Conservation (phyloP, 1,140 invertebrate genomes). For the Drosophila lini region DNA sequence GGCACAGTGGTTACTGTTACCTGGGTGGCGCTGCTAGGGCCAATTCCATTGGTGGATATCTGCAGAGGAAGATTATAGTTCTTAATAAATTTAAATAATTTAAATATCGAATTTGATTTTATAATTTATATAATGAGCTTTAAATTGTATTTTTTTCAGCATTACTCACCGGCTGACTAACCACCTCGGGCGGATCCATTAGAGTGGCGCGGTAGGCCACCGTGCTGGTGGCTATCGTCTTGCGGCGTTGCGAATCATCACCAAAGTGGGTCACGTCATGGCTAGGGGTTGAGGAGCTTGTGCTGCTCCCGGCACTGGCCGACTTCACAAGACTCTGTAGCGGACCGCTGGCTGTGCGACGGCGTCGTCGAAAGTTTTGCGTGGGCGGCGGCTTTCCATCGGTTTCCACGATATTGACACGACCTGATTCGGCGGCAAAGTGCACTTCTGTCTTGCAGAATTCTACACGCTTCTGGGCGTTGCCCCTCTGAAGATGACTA, state of each 20-base stretch:
- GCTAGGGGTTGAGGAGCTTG: conserved; percentile 22
- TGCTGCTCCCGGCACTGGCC: conserved; percentile 44
- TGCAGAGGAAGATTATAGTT: background rate
- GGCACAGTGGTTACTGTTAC: conserved; percentile 64
- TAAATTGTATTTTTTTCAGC: background rate
- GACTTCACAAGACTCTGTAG: conserved; percentile 77
- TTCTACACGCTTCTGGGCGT: conserved; percentile 89
- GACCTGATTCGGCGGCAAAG: conserved; percentile 92
- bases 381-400: conserved; percentile 93
- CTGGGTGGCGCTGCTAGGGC: conserved; percentile 31
- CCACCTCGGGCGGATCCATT: conserved; percentile 68
- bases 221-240: conserved; percentile 63
- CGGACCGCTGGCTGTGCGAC: conserved; percentile 85
- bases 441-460: conserved; percentile 95
- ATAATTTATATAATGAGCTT: too few relatives aligned
- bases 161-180: conserved; percentile 44
- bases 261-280: conserved; percentile 67
- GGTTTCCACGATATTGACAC: conserved; percentile 93
- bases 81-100: background rate
- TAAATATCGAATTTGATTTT: background rate
- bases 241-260: conserved; percentile 61
- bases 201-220: conserved; percentile 73
- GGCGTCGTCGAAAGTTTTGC: conserved; percentile 89
- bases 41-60: background rate
- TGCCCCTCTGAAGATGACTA: conserved; percentile 47